phyloP scores from a whole-genome alignment of 1,140 invertebrate genomes.

The Idris sp. region DNA sequence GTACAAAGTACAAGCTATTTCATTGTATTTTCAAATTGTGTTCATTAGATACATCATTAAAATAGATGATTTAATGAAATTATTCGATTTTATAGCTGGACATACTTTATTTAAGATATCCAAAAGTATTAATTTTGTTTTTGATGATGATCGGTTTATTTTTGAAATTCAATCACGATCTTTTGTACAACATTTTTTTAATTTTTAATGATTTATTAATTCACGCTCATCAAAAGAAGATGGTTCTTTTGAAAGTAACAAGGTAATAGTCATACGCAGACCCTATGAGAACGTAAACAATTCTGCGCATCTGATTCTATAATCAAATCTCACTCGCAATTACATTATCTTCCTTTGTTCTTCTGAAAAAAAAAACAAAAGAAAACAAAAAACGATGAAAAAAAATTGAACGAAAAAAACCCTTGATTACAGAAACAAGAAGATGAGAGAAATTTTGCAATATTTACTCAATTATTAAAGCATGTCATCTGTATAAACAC shows the following conservation, averaged over 20 bases:
- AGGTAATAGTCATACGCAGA: conserved; percentile 43
- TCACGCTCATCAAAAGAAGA: conserved; percentile 48
- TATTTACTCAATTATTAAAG: conserved; percentile 1
- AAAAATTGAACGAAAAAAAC: conserved; percentile 8
- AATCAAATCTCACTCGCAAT: conserved; percentile 21
- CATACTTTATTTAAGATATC: too few relatives aligned
- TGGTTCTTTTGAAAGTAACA: conserved; percentile 50
- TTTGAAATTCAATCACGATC: too few relatives aligned
- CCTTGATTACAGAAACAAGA: conserved; percentile 6
- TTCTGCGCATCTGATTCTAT: conserved; percentile 17
- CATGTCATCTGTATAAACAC: conserved; percentile 7
- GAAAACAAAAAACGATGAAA: conserved; percentile 7
- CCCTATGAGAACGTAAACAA: conserved; percentile 40
- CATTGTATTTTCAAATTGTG: too few relatives aligned
- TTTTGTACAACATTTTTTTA: too few relatives aligned
- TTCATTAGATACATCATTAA: too few relatives aligned
- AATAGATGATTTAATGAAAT: too few relatives aligned
- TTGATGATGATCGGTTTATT: too few relatives aligned
- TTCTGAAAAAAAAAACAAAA: conserved; percentile 6
- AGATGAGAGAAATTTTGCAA: conserved; percentile 14
- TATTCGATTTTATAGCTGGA: too few relatives aligned
- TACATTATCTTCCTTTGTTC: conserved; percentile 15
- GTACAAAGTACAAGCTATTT: too few relatives aligned
- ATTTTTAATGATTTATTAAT: too few relatives aligned
- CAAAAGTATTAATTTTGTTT: too few relatives aligned